These are phyloP conservation scores for Montifringilla adamsi DNA, from an alignment of 2,113 vertebrate genomes.

Conservation along the genomic window DNA sequence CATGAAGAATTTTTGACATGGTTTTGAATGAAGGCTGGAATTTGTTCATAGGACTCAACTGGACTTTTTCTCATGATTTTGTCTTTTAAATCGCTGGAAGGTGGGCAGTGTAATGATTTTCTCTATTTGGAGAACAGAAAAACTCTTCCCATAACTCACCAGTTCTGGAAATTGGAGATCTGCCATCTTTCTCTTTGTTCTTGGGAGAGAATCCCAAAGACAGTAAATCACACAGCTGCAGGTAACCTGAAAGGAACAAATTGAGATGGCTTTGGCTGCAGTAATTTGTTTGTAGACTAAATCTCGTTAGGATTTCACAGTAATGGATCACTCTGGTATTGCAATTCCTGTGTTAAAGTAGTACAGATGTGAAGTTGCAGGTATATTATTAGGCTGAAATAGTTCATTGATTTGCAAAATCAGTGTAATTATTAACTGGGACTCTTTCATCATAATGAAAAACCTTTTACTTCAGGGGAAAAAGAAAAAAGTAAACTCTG, in stretches of 20 bases:
- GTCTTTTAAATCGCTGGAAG: neutral
- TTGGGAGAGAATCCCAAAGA: neutral
- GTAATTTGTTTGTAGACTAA: neutral
- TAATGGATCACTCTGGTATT: neutral
- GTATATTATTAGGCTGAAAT: conserved; percentile 9
- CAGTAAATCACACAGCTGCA: neutral
- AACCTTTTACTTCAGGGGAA: neutral
- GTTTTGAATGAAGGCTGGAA: neutral
- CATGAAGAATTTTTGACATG: neutral
- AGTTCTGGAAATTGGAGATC: neutral
- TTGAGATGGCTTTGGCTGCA: neutral
- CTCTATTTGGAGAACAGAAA: neutral
- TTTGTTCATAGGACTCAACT: neutral
- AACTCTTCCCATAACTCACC: neutral
- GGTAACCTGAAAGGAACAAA: neutral
- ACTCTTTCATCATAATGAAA: neutral
- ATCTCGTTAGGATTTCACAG: neutral
- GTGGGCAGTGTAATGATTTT: neutral
- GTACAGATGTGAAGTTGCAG: neutral
- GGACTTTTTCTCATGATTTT: neutral
- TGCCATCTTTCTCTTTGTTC: neutral
- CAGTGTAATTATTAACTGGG: neutral
- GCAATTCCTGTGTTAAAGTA: neutral
- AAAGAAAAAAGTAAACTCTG: neutral
- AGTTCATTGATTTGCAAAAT: neutral